These are phyloP conservation scores for Calliphora vicina DNA, from an alignment of 1,140 invertebrate genomes.

Conservation along the genomic window DNA sequence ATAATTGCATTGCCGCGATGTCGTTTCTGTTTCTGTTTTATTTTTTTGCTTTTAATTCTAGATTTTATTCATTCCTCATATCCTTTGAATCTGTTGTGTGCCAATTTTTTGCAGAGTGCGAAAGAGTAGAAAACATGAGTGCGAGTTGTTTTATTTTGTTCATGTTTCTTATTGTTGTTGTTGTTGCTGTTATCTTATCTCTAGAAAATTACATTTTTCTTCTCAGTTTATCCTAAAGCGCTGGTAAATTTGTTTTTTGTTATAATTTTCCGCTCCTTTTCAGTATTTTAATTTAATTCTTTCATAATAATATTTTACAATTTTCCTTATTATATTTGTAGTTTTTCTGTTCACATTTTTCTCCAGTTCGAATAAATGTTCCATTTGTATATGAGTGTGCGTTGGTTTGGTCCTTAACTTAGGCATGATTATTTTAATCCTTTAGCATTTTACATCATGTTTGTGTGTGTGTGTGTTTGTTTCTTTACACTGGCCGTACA, in stretches of 20 bases:
- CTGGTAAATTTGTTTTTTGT: not conserved
- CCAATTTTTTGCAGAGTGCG: not conserved
- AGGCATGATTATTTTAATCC: constrained; percentile 13
- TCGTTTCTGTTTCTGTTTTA: not conserved
- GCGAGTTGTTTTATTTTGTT: not conserved
- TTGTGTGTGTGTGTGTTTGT: not conserved
- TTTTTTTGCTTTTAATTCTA: not conserved
- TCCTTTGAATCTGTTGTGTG: not conserved
- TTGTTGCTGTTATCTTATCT: not conserved
- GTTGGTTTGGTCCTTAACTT: not conserved
- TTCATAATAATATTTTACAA: constrained; percentile 14
- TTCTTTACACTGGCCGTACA: not conserved
- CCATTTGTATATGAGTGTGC: not conserved
- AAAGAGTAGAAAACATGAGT: not conserved
- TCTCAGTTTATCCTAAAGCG: not conserved
- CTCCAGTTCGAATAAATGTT: not conserved
- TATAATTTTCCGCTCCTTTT: constrained; percentile 9
- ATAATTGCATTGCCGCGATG: not conserved
- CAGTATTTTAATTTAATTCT: constrained; percentile 10
- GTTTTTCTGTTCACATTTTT: not conserved
- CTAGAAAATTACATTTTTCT: not conserved
- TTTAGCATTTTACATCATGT: not conserved
- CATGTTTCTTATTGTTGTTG: not conserved
- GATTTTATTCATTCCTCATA: not conserved
- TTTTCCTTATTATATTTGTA: not conserved